Base-by-base conservation (phyloP, 1,140 invertebrate genomes). In the Melitaea cinxia region DNA sequence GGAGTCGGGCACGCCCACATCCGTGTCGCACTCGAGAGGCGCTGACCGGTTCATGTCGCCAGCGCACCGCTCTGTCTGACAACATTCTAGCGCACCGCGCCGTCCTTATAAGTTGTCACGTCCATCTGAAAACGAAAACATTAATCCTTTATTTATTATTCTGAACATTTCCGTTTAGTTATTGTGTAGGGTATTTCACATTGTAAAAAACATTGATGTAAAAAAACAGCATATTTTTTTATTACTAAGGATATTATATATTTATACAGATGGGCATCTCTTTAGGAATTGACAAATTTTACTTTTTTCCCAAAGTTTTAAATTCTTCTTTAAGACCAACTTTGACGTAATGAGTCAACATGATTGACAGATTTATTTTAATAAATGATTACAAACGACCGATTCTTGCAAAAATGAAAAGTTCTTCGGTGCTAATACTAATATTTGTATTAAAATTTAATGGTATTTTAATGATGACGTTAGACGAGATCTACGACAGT, bases 21-120 rank as follows among this genome's bases (percentile, higher is more conserved):
- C 84, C 28, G 89, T 88, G 69, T 91, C 78, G 83, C 88, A 92
- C 76, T 82, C 83, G 62, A 76, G 74, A 30, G 54, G 65, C 69
- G 65, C 73, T 71, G 78, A 70, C 66, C 42, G 59, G 77, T 79
- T 77, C 79, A 79, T 78, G 70, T 60, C 83, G 75, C 68, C 73
- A 70, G 66, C 68, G 57, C 66, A 64, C 55, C 24, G 57, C 66
- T 12, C 24, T 15, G 24, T n/a, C 23, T 21, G 42, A 2, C 42
- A 47, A 49, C 69, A 53, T 52, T 52, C 61, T 57, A 49, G 45
- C 42, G 49, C 69, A 63, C 70, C 62, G 30, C 68, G 21, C 62
- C 55, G 24, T 28, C 19, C 35, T 23, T 14, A 50, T 30, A 10
- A 19, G 12, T 37, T 15, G 21, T 6, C 42, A 12, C 55, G 33